Conservation (phyloP, 2,113 vertebrate genomes). For the Antechinus flavipes region DNA sequence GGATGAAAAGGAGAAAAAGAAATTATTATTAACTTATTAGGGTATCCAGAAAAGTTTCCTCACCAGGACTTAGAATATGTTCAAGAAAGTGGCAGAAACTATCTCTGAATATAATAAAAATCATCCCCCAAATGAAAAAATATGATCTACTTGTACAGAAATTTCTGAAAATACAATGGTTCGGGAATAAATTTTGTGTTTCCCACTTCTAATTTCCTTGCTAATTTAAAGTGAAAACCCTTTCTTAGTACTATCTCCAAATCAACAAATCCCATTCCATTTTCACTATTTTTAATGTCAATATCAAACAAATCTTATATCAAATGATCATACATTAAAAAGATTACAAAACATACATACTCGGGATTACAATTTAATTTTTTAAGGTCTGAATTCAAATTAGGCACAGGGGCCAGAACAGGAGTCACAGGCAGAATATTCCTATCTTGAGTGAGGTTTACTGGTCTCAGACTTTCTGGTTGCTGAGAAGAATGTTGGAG, state of each 20-base stretch:
- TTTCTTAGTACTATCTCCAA: neutral
- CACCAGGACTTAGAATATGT: neutral
- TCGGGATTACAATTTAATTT: conserved; percentile 97
- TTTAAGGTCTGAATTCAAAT: conserved; percentile 93
- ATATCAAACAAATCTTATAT: neutral
- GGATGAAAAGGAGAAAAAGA: neutral
- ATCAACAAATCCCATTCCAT: neutral
- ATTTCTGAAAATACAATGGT: neutral
- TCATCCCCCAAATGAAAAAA: neutral
- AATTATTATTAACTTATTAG: neutral
- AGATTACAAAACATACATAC: conserved; percentile 86
- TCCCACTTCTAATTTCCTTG: neutral
- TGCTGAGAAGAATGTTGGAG: conserved; percentile 91
- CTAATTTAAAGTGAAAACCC: conserved; percentile 4
- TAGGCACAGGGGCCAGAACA: conserved; percentile 91
- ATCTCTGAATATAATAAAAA: neutral
- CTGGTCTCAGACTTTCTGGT: conserved; percentile 91
- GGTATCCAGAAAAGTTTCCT: neutral
- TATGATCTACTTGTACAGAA: neutral
- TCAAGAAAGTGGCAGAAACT: neutral
- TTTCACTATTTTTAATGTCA: conserved; percentile 19
- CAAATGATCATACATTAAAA: conserved; percentile 1
- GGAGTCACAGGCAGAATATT: conserved; percentile 91
- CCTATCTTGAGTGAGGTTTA: conserved; percentile 95
- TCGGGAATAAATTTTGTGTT: neutral